Conservation (phyloP, 2,888 invertebrate species). For the Autographa pulchrina region DNA sequence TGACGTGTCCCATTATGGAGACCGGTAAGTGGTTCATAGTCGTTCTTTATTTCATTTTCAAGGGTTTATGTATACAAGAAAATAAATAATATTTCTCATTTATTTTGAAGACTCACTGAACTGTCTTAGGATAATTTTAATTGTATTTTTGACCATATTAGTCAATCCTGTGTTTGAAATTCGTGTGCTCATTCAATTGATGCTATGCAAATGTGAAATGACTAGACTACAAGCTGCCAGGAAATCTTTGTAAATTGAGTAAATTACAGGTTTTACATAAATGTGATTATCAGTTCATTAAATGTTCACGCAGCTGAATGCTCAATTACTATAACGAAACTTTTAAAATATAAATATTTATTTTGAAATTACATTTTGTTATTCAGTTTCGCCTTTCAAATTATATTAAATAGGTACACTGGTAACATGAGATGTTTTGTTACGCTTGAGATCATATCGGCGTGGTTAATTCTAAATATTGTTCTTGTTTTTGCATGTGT, state of each 20-base stretch:
- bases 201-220: too few relatives aligned
- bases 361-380: not conserved
- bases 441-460: constrained; percentile 36
- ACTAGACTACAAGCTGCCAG: too few relatives aligned
- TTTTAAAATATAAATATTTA: not conserved
- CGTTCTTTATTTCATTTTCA: not conserved
- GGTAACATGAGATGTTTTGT: constrained; percentile 27
- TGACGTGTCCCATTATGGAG: constrained; percentile 39
- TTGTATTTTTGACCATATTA: not conserved
- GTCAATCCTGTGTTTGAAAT: too few relatives aligned
- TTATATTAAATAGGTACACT: constrained; percentile 4
- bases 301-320: too few relatives aligned
- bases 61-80: not conserved
- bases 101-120: not conserved
- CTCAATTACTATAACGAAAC: too few relatives aligned
- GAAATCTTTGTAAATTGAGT: too few relatives aligned
- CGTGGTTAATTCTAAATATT: constrained; percentile 36
- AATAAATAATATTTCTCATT: not conserved
- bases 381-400: constrained; percentile 26
- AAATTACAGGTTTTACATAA: too few relatives aligned
- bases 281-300: too few relatives aligned
- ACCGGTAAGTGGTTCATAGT: constrained; percentile 37
- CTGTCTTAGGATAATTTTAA: not conserved
- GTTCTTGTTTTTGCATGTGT: constrained; percentile 15
- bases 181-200: too few relatives aligned